These are phyloP conservation scores for Acanthosepion esculentum DNA, from an alignment of 2,888 invertebrate species.

Conservation along the genomic window DNA sequence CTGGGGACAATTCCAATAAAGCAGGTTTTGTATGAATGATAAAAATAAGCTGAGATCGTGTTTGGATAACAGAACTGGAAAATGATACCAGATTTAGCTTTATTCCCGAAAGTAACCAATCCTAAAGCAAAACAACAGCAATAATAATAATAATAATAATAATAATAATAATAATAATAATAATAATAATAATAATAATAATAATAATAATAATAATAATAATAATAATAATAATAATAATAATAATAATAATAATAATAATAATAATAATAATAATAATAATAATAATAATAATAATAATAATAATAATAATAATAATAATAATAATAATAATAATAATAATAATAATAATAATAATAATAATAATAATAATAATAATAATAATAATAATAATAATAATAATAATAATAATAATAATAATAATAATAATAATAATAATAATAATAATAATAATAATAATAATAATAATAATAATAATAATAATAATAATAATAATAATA, in stretches of 20 bases:
- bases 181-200: neutral
- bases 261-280: neutral
- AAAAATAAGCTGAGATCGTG: neutral
- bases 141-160: neutral
- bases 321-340: neutral
- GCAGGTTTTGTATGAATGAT: neutral
- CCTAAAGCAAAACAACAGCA: neutral
- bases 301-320: too few species aligned
- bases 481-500: neutral
- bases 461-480: neutral
- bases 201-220: too few species aligned
- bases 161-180: neutral
- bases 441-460: too few species aligned
- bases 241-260: neutral
- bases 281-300: neutral
- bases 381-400: neutral
- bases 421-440: neutral
- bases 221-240: too few species aligned
- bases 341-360: neutral
- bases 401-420: neutral
- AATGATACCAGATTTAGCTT: neutral
- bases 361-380: neutral
- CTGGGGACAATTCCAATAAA: neutral
- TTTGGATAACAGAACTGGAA: neutral
- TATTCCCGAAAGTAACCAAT: neutral